phyloP scores from a whole-genome alignment of 2,797 vertebrate species.

The Synaphobranchus kaupii region DNA sequence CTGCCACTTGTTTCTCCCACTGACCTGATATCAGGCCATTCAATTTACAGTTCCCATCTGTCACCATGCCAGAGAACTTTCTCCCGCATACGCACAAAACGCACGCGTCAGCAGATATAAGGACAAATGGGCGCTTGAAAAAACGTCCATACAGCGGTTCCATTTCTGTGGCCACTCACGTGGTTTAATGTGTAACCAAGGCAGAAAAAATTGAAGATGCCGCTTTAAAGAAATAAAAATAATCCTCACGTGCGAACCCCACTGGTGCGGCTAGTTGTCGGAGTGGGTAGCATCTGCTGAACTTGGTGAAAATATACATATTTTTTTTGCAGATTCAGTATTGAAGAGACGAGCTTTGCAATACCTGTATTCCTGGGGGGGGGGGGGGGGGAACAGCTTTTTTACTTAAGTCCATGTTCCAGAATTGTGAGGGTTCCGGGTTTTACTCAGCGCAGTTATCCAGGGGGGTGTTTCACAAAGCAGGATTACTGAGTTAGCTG shows the following conservation, averaged over 20 bases:
- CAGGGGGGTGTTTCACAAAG: no score
- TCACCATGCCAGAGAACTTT: slow-evolving; percentile 6
- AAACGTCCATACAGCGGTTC: not conserved
- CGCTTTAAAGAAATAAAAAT: not conserved
- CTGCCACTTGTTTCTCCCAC: not conserved
- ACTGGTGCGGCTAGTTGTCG: not conserved
- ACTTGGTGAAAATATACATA: not conserved
- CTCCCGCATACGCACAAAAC: not conserved
- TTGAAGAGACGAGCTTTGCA: not conserved
- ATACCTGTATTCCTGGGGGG: not conserved
- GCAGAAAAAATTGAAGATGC: slow-evolving; percentile 20
- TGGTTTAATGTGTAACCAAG: slow-evolving; percentile 15
- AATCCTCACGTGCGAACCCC: not conserved
- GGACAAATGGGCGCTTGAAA: not conserved
- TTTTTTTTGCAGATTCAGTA: not conserved
- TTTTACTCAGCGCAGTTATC: no score
- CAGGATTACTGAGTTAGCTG: no score
- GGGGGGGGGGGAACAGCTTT: no score
- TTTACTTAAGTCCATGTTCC: no score
- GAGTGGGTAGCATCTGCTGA: not conserved
- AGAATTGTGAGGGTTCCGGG: no score
- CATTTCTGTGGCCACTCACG: not conserved
- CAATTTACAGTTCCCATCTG: not conserved
- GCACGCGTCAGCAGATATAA: not conserved
- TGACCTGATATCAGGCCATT: slow-evolving; percentile 1